A percentile compares a stretch with the other conserved stretches of the same genome.
phyloP scores from a whole-genome alignment of 1,140 invertebrate genomes.

The Lordiphosa collinella region DNA sequence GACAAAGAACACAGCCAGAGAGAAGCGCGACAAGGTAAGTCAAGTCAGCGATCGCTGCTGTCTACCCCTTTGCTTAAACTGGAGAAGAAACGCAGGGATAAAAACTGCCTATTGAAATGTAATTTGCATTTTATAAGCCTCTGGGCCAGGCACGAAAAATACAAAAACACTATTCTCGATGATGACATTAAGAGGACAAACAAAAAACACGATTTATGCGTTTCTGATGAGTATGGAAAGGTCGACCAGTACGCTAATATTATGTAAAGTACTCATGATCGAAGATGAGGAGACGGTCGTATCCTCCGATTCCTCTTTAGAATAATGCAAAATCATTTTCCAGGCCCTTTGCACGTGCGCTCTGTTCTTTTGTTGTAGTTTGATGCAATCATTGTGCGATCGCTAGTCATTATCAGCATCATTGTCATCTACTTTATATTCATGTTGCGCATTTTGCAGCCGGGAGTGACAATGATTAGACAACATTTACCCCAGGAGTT shows the following conservation, averaged over 20 bases:
- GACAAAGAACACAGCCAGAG: constrained; percentile 44
- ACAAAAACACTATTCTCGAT: constrained; percentile 22
- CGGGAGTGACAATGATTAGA: constrained; percentile 43
- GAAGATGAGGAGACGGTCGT: constrained; percentile 25
- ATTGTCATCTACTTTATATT: constrained; percentile 38
- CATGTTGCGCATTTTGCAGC: constrained; percentile 37
- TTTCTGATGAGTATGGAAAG: constrained; percentile 48
- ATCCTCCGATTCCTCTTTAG: neutral
- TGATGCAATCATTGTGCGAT: constrained; percentile 41
- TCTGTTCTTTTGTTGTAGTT: constrained; percentile 14
- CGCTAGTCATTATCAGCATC: constrained; percentile 22
- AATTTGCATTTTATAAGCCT: constrained; percentile 72
- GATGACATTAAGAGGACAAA: constrained; percentile 57
- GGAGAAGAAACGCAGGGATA: neutral
- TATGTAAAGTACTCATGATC: constrained; percentile 67
- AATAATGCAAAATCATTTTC: constrained; percentile 41
- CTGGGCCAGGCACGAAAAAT: constrained; percentile 14
- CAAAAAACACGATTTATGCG: constrained; percentile 5
- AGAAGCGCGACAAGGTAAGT: constrained; percentile 24
- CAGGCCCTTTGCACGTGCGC: constrained; percentile 52
- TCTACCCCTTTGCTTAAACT: neutral
- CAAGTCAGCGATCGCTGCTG: constrained; percentile 23
- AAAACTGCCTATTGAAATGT: constrained; percentile 66
- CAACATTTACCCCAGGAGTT: constrained; percentile 41
- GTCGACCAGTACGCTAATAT: constrained; percentile 34